Evolutionary conservation across 1,140 invertebrate genomes (phyloP).

Genomic region (Chionoecetes opilio): DNA sequence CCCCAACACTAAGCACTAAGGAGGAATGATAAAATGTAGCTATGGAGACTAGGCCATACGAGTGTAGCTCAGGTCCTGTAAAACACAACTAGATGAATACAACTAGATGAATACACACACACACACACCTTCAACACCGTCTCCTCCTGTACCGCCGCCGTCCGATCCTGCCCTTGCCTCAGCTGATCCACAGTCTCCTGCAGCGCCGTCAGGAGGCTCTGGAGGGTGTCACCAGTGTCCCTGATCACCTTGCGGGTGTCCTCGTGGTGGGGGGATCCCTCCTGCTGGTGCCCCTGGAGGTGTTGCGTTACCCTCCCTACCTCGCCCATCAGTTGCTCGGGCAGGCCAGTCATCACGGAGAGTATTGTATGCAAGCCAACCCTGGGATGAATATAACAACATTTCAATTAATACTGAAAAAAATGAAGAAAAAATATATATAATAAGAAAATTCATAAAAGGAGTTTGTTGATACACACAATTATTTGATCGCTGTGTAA

Average conservation of each 20-base stretch:
- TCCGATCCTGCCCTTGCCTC: neutral
- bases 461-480: no score
- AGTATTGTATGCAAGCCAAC: constrained; percentile 62
- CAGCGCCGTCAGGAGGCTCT: neutral
- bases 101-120: neutral
- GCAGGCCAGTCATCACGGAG: constrained; percentile 50
- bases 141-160: neutral
- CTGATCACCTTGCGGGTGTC: constrained; percentile 6
- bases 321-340: constrained; percentile 53
- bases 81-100: no score
- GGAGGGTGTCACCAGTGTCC: constrained; percentile 37
- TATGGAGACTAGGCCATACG: no score
- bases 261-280: neutral
- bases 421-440: neutral
- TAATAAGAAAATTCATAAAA: no score
- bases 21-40: no score
- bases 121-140: neutral
- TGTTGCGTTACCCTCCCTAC: neutral
- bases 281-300: neutral
- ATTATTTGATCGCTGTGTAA: no score
- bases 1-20: no score
- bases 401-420: neutral
- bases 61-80: no score
- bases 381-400: neutral
- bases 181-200: neutral